phyloP scores from a whole-genome alignment of 2,888 invertebrate genomes.

The Choreutis nemorana region DNA sequence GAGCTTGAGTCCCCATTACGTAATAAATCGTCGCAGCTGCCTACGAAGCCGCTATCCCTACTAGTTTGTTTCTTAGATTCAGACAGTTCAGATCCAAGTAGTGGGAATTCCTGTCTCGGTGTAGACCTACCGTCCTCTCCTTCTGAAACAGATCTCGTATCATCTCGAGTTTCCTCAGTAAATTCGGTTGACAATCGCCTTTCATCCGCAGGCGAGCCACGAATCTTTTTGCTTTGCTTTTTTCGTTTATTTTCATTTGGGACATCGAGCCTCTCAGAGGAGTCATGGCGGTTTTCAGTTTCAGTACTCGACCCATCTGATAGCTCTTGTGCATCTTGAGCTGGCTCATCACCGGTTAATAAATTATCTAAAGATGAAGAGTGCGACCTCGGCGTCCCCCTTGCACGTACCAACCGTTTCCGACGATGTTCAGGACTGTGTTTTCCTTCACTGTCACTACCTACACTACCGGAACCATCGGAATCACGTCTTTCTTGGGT shows the following conservation, averaged over 20 bases:
- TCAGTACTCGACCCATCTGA: constrained; percentile 83
- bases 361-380: constrained; percentile 84
- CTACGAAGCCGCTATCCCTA: constrained; percentile 88
- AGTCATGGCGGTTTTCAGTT: constrained; percentile 71
- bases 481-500: constrained; percentile 79
- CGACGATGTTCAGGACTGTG: constrained; percentile 88
- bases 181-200: constrained; percentile 71
- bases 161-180: constrained; percentile 66
- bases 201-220: constrained; percentile 68
- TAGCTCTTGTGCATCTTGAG: constrained; percentile 62
- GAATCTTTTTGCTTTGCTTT: constrained; percentile 77
- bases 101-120: constrained; percentile 72
- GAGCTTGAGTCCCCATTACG: constrained; percentile 69
- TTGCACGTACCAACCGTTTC: constrained; percentile 80
- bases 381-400: constrained; percentile 84
- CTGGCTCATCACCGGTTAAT: constrained; percentile 69
- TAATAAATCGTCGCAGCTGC: constrained; percentile 85
- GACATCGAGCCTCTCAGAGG: constrained; percentile 75
- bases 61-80: constrained; percentile 82
- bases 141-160: constrained; percentile 67
- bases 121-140: constrained; percentile 74
- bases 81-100: constrained; percentile 63
- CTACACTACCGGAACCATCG: constrained; percentile 86
- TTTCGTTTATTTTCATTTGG: constrained; percentile 86
- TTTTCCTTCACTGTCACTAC: constrained; percentile 88